Percentiles rank a stretch among this genome's conserved stretches.
These are phyloP conservation scores for Lordiphosa fenestrarum DNA, from an alignment of 2,888 invertebrate genomes.

Conservation along the genomic window DNA sequence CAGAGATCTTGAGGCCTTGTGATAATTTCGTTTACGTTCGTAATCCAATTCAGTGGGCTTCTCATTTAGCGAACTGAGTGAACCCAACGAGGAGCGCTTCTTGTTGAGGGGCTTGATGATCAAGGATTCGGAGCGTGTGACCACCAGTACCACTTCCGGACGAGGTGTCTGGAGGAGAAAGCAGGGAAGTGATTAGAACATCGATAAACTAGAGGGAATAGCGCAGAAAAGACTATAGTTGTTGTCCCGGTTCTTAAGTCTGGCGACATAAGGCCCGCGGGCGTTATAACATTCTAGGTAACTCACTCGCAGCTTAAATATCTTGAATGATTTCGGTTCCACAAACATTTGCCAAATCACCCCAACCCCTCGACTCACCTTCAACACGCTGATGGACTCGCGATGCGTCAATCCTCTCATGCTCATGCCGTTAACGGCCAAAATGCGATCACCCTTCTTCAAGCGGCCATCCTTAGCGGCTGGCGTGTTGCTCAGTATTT, in stretches of 20 bases:
- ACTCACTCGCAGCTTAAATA: too few relatives aligned
- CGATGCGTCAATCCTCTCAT: constrained; percentile 92
- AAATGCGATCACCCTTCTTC: constrained; percentile 92
- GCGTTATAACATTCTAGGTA: too few relatives aligned
- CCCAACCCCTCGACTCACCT: constrained; percentile 82
- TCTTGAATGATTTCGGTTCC: too few relatives aligned
- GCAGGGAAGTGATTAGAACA: too few relatives aligned
- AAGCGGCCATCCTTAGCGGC: constrained; percentile 93
- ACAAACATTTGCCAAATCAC: too few relatives aligned
- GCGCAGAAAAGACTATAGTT: too few relatives aligned
- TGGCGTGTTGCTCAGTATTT: constrained; percentile 91
- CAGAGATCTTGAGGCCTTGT: constrained; percentile 79
- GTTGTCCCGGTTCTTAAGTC: too few relatives aligned
- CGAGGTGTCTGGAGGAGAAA: constrained; percentile 85
- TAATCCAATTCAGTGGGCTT: constrained; percentile 77
- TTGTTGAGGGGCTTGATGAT: constrained; percentile 77
- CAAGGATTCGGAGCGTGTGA: constrained; percentile 83
- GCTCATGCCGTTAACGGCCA: constrained; percentile 92
- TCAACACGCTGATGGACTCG: constrained; percentile 92
- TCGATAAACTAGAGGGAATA: too few relatives aligned
- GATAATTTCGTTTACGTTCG: constrained; percentile 78
- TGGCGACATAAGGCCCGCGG: too few relatives aligned
- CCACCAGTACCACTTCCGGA: constrained; percentile 89
- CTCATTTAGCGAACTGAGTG: constrained; percentile 79
- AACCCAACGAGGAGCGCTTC: constrained; percentile 80